Evolutionary conservation across 2,888 invertebrate genomes (phyloP).

Genomic region (Neuroscelio doddi): DNA sequence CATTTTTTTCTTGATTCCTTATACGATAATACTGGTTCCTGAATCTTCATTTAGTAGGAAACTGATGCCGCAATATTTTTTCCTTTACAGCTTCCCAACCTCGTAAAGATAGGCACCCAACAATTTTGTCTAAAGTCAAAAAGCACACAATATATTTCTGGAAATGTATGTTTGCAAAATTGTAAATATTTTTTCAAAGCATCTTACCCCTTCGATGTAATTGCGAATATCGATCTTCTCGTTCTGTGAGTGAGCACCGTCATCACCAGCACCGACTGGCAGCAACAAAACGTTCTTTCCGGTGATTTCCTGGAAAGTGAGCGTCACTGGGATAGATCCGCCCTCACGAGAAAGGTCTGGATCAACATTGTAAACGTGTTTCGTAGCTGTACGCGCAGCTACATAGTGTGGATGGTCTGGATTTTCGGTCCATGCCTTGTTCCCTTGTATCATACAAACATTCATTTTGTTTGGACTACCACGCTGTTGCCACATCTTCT

Average conservation of each 20-base stretch:
- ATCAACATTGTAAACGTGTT: constrained; percentile 89
- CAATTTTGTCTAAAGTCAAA: constrained; percentile 85
- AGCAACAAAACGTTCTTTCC: constrained; percentile 94
- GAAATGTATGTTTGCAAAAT: too few species aligned
- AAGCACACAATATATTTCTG: constrained; percentile 10
- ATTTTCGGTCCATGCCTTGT: constrained; percentile 94
- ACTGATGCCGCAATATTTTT: too few species aligned
- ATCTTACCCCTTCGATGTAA: constrained; percentile 92
- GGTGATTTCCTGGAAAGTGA: constrained; percentile 93
- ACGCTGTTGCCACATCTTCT: constrained; percentile 84
- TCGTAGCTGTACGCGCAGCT: constrained; percentile 88
- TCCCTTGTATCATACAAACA: constrained; percentile 80
- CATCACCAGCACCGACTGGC: constrained; percentile 96
- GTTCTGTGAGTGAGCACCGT: constrained; percentile 99
- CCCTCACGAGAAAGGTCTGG: constrained; percentile 98
- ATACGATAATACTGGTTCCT: too few species aligned
- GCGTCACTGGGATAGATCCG: constrained; percentile 96
- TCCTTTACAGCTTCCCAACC: constrained; percentile 76
- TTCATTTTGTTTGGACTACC: constrained; percentile 91
- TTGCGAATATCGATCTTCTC: constrained; percentile 95
- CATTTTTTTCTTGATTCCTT: too few species aligned
- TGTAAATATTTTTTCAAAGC: constrained; percentile 4
- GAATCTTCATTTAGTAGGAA: too few species aligned
- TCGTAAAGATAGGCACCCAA: constrained; percentile 93
- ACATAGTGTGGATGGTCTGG: constrained; percentile 93